Evolutionary conservation across 2,888 invertebrate genomes (phyloP), one percentile per base, ranked within the genome.

Genomic region (Drosophila demipolita): DNA sequence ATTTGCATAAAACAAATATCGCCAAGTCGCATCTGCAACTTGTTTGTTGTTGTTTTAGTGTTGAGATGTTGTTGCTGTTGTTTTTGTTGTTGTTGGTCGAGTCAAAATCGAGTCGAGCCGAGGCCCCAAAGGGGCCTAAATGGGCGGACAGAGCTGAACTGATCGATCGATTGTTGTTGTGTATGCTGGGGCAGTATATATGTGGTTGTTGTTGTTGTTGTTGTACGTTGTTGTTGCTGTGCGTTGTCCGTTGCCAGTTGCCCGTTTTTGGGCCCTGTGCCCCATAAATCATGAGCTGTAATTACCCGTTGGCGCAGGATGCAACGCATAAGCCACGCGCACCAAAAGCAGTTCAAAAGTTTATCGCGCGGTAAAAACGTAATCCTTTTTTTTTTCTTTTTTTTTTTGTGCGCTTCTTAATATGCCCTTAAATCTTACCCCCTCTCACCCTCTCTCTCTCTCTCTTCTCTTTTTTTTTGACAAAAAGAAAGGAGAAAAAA

Each of bases 211-310:
- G 67, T 23, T 42, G 32, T 12, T n/a, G n/a, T n/a, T 48, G 55
- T 50, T 59, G 29, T 17, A 8, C 40, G 50, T 38, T 59, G 29
- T 17, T 42, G 38, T 42, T 45, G 42, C 49, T 32, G 48, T n/a
- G n/a, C 26, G 50, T 33, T 53, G 67, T 23, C 40, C 61, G 63
- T 59, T 54, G 52, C 48, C 55, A 29, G 35, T 78, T 38, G 60
- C 26, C 33, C 60, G 66, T 42, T 65, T 60, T 55, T 55, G 66
- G 63, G 64, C 69, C 64, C 72, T 74, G 65, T 80, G 83, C 66
- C 90, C 73, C 79, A 92, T 92, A 92, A 92, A 92, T 92, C 93
- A 92, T 91, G 89, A 82, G 87, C 89, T 87, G 91, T 92, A 92
- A 92, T 92, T 92, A 92, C 91, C 92, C 93, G 85, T 91, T 90